Evolutionary conservation across 1,140 invertebrate genomes (phyloP).

Genomic region (Dysdera silvatica): DNA sequence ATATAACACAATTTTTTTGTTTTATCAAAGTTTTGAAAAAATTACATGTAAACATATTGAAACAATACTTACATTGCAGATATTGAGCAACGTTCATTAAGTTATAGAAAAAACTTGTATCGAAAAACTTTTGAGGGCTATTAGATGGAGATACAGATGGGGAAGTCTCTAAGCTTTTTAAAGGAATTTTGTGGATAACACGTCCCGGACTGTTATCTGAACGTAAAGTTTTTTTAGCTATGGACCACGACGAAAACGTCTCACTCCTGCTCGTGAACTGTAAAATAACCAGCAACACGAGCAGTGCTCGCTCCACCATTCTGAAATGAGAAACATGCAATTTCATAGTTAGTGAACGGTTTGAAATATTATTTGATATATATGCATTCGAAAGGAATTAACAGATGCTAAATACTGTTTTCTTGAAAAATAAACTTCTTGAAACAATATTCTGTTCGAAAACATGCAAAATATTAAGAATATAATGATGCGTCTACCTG

Average conservation of each 20-base stretch:
- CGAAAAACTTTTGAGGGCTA: conserved; percentile 18
- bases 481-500: no score
- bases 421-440: no score
- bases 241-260: conserved; percentile 5
- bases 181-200: conserved; percentile 21
- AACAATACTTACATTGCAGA: conserved; percentile 17
- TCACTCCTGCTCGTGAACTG: conserved; percentile 5
- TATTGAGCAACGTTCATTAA: conserved; percentile 20
- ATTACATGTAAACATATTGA: not conserved
- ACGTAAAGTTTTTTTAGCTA: no score
- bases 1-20: no score
- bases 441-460: no score
- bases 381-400: no score
- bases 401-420: no score
- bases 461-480: no score
- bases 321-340: conserved; percentile 3
- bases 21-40: no score
- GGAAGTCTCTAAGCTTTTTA: conserved; percentile 12
- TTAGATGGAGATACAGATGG: not conserved
- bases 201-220: conserved; percentile 2
- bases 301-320: conserved; percentile 23
- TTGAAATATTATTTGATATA: no score
- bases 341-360: no score
- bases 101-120: conserved; percentile 14
- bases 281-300: conserved; percentile 18